Percentiles rank a stretch among this genome's conserved stretches.
phyloP scores from a whole-genome alignment of 2,113 vertebrate species.

The Macroglossus sobrinus region DNA sequence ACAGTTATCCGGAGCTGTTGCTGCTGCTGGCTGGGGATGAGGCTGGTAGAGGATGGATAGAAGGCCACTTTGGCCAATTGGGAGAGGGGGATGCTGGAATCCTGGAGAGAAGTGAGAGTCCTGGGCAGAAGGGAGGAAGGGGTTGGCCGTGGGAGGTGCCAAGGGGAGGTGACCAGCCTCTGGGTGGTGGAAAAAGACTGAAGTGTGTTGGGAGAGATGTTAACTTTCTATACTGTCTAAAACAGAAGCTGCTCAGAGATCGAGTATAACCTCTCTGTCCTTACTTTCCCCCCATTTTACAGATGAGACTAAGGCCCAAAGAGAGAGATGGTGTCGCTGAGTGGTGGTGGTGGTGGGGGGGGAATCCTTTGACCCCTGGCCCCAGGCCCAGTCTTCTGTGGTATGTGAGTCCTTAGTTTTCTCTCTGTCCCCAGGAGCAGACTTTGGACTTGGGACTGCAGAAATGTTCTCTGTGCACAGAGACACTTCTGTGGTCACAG shows the following conservation, averaged over 20 bases:
- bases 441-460: neutral
- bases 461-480: neutral
- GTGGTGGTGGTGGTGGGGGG: too few relatives aligned
- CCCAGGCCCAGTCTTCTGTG: neutral
- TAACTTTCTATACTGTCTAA: neutral
- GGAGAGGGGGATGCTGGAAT: neutral
- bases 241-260: neutral
- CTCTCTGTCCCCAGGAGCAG: neutral
- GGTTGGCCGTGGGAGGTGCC: neutral
- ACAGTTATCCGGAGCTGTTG: neutral
- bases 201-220: neutral
- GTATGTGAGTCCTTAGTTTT: neutral
- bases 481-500: neutral
- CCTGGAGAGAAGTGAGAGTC: neutral
- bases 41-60: neutral
- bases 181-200: neutral
- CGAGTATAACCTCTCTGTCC: neutral
- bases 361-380: neutral
- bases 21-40: neutral
- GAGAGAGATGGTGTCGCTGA: neutral
- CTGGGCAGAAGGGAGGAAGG: neutral
- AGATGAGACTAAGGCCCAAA: neutral
- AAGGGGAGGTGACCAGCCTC: neutral
- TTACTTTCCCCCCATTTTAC: neutral
- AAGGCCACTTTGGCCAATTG: neutral